A percentile compares a stretch with the other conserved stretches of the same genome.
These are phyloP conservation scores for Oscheius sp. DNA, from an alignment of 1,140 invertebrate genomes.

Conservation along the genomic window DNA sequence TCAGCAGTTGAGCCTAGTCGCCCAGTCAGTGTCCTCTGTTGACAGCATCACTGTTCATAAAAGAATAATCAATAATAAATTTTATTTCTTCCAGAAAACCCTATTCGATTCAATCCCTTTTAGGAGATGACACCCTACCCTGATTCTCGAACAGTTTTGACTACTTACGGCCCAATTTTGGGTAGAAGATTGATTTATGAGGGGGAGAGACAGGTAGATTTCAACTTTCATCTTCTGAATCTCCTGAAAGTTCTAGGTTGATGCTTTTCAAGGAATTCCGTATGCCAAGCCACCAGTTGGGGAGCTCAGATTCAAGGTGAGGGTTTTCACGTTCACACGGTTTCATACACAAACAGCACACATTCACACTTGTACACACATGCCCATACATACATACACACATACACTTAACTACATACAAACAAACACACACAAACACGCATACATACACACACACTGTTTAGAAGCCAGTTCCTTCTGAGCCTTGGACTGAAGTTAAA, in stretches of 20 bases:
- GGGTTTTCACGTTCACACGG: no score
- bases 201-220: slow-evolving; percentile 8
- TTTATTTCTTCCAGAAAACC: background rate
- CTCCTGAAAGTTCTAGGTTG: slow-evolving; percentile 7
- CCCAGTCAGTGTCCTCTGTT: no score
- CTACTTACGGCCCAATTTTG: slow-evolving; percentile 14
- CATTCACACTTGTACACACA: no score
- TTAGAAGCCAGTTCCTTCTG: slow-evolving; percentile 39
- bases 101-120: background rate
- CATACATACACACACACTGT: no score
- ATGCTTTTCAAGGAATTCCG: slow-evolving; percentile 47
- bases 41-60: no score
- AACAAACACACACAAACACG: no score
- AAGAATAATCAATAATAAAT: no score
- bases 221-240: background rate
- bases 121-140: slow-evolving; percentile 12
- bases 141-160: slow-evolving; percentile 7
- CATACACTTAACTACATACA: background rate
- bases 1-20: no score
- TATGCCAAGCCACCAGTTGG: slow-evolving; percentile 46
- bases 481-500: slow-evolving; percentile 31
- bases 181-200: slow-evolving; percentile 26
- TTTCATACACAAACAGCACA: no score
- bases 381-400: no score
- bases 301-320: slow-evolving; percentile 45